These are phyloP conservation scores for Drosophila miranda DNA, from an alignment of 1,140 invertebrate species.

Conservation along the genomic window DNA sequence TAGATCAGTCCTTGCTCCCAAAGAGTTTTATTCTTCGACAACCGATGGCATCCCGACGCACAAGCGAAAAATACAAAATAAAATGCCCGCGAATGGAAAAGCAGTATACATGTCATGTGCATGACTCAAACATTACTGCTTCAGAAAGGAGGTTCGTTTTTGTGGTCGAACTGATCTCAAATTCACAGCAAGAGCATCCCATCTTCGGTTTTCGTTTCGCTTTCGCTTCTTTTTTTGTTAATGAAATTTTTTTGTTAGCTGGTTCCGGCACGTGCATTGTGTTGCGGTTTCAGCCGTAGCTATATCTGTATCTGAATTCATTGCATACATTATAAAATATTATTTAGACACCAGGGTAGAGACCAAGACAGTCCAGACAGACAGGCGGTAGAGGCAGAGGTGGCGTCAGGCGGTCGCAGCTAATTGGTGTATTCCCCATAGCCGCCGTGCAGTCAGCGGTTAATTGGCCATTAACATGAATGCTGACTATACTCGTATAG, in stretches of 20 bases:
- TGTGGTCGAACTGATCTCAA: no score
- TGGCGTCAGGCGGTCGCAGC: constrained; percentile 14
- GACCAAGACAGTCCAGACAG: no score
- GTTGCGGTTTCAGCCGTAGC: not conserved
- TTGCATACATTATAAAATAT: constrained; percentile 49
- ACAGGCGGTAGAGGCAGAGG: no score
- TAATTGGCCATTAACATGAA: constrained; percentile 75
- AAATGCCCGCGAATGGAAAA: no score
- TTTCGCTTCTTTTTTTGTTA: constrained; percentile 11
- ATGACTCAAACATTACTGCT: no score
- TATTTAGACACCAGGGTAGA: not conserved
- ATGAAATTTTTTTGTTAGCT: constrained; percentile 16
- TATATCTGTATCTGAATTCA: constrained; percentile 3
- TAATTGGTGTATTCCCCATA: constrained; percentile 50
- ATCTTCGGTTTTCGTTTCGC: not conserved
- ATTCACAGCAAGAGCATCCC: not conserved
- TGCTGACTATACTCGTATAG: not conserved
- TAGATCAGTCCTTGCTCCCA: no score
- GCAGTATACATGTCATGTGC: no score
- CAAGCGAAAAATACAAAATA: no score
- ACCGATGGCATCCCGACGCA: no score
- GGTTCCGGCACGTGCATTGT: constrained; percentile 33
- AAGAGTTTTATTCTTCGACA: no score
- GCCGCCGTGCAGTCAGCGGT: constrained; percentile 33
- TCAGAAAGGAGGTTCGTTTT: no score